Conservation (phyloP, 1,140 invertebrate genomes). For the Limonius californicus region DNA sequence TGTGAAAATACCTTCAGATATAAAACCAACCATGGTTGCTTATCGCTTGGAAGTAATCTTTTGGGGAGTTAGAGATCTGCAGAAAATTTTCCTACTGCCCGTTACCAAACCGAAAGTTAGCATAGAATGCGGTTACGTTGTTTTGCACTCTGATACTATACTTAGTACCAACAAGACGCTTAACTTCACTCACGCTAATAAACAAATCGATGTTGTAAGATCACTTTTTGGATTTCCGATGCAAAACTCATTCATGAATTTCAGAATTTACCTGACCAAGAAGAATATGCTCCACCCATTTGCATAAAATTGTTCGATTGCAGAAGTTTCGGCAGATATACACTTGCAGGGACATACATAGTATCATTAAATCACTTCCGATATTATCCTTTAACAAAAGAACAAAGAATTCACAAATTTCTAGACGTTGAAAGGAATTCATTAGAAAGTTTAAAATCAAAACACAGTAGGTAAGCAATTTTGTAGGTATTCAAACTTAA, state of each 20-base stretch:
- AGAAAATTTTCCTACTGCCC: conserved; percentile 46
- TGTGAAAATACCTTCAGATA: conserved; percentile 48
- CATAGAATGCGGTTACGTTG: conserved; percentile 53
- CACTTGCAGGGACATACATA: conserved; percentile 54
- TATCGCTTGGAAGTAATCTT: conserved; percentile 57
- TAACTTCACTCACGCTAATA: conserved; percentile 50
- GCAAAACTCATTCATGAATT: not conserved
- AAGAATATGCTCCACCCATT: conserved; percentile 52
- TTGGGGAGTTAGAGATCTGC: conserved; percentile 60
- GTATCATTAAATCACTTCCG: too few species aligned
- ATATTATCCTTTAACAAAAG: too few species aligned
- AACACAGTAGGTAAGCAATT: too few species aligned
- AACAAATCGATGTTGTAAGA: conserved; percentile 49
- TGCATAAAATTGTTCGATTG: conserved; percentile 57
- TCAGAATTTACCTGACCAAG: conserved; percentile 48
- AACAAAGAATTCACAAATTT: too few species aligned
- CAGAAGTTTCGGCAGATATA: conserved; percentile 55
- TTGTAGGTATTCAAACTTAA: too few species aligned
- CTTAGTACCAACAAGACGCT: conserved; percentile 48
- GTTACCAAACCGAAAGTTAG: conserved; percentile 54
- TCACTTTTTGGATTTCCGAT: not conserved
- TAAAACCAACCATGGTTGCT: conserved; percentile 44
- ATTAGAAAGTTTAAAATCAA: too few species aligned
- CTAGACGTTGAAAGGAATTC: too few species aligned
- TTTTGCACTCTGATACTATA: conserved; percentile 54